Percentiles rank a stretch among this genome's conserved stretches.
phyloP scores from a whole-genome alignment of 2,888 invertebrate genomes.

The Physocephala rufipes region DNA sequence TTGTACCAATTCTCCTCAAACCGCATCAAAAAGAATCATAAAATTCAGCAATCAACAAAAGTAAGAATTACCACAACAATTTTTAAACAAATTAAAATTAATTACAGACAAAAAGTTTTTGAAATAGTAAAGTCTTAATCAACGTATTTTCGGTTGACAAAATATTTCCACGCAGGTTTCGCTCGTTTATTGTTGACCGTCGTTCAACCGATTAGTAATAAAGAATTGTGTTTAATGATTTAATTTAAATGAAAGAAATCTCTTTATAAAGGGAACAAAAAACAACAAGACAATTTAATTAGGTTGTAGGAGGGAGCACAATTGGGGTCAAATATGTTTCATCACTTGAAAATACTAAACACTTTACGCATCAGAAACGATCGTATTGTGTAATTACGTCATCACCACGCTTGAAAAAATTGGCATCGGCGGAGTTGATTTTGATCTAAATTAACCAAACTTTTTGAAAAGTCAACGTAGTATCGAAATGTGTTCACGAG shows the following conservation, averaged over 20 bases:
- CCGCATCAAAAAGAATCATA: background rate
- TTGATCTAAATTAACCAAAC: slow-evolving; percentile 5
- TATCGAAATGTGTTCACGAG: background rate
- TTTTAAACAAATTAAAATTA: background rate
- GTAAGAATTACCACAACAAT: background rate
- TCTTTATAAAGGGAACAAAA: slow-evolving; percentile 12
- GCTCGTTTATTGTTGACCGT: background rate
- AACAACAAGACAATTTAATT: background rate
- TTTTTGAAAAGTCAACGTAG: background rate
- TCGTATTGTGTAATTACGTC: background rate
- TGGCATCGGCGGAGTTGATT: background rate
- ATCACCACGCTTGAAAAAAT: background rate
- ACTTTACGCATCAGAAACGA: slow-evolving; percentile 22
- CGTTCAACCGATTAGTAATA: slow-evolving; percentile 46
- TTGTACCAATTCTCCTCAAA: slow-evolving; percentile 35
- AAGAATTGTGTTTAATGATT: slow-evolving; percentile 31
- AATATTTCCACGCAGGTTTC: slow-evolving; percentile 42
- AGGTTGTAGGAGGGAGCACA: background rate
- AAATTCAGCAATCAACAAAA: background rate
- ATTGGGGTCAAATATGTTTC: background rate
- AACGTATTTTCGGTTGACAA: slow-evolving; percentile 54
- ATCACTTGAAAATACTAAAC: background rate
- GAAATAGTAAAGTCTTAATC: slow-evolving; percentile 33
- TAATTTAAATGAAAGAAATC: slow-evolving; percentile 9
- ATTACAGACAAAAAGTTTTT: background rate